Evolutionary conservation across 1,140 invertebrate species (phyloP).

Genomic region (Lasaia peninsularis): DNA sequence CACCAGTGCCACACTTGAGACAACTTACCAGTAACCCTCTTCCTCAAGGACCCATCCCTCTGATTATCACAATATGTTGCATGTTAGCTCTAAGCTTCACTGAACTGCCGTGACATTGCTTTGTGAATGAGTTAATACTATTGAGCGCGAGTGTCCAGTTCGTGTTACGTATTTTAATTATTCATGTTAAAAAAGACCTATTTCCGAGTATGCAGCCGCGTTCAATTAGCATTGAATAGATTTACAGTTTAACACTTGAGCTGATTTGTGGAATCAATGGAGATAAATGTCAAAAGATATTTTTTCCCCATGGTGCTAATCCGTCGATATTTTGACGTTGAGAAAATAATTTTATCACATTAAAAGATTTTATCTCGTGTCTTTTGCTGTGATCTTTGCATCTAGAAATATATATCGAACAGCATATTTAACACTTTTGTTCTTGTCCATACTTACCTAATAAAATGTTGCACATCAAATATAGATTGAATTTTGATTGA

Average conservation of each 20-base stretch:
- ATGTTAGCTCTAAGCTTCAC: neutral
- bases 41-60: constrained; percentile 4
- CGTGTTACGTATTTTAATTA: neutral
- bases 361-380: no score
- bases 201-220: neutral
- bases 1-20: neutral
- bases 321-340: no score
- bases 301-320: no score
- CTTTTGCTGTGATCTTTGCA: no score
- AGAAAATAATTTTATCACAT: no score
- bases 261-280: neutral
- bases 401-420: no score
- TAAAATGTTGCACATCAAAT: no score
- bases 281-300: neutral
- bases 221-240: neutral
- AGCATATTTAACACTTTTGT: no score
- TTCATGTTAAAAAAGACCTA: neutral
- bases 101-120: constrained; percentile 9
- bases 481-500: no score
- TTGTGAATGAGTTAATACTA: constrained; percentile 2
- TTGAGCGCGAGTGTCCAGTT: constrained; percentile 1
- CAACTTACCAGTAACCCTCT: neutral
- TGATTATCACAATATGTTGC: neutral
- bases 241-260: neutral
- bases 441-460: no score